phyloP scores from a whole-genome alignment of 2,797 vertebrate species.

The Catharus ustulatus region DNA sequence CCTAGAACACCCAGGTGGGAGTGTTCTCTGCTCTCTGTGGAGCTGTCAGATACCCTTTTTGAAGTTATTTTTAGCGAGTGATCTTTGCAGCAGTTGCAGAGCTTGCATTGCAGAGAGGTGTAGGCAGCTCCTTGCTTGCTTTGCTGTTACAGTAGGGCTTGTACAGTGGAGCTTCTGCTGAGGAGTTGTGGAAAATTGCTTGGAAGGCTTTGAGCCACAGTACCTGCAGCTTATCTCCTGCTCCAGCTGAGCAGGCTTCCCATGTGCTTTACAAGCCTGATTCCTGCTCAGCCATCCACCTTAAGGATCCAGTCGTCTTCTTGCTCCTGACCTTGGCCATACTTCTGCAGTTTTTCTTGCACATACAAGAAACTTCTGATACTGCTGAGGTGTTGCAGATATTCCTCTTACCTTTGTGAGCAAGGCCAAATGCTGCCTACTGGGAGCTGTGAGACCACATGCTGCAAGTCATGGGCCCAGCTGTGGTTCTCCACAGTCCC shows the following conservation, averaged over 20 bases:
- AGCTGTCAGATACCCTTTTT: constrained; percentile 60
- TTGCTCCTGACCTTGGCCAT: background rate
- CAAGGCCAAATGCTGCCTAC: background rate
- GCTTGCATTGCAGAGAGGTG: constrained; percentile 43
- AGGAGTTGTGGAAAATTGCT: constrained; percentile 2
- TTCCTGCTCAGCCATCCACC: background rate
- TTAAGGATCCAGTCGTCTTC: background rate
- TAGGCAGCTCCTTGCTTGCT: constrained; percentile 49
- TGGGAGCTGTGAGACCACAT: rapidly evolving
- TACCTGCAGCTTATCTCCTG: constrained; percentile 4
- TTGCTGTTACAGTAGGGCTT: constrained; percentile 20
- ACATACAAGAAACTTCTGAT: background rate
- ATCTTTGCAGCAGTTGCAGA: constrained; percentile 60
- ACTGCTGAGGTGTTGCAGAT: background rate
- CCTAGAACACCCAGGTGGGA: constrained; percentile 36
- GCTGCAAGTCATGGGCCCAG: rapidly evolving
- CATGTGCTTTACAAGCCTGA: background rate
- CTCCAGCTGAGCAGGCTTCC: background rate
- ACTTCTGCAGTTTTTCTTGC: background rate
- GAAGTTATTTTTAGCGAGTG: constrained; percentile 63
- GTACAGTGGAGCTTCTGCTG: background rate
- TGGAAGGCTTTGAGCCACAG: background rate
- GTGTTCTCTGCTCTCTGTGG: constrained; percentile 1
- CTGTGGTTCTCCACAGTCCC: background rate
- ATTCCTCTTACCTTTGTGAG: background rate